Evolutionary conservation across 2,113 vertebrate genomes (phyloP).

Genomic region (Nibea albiflora): DNA sequence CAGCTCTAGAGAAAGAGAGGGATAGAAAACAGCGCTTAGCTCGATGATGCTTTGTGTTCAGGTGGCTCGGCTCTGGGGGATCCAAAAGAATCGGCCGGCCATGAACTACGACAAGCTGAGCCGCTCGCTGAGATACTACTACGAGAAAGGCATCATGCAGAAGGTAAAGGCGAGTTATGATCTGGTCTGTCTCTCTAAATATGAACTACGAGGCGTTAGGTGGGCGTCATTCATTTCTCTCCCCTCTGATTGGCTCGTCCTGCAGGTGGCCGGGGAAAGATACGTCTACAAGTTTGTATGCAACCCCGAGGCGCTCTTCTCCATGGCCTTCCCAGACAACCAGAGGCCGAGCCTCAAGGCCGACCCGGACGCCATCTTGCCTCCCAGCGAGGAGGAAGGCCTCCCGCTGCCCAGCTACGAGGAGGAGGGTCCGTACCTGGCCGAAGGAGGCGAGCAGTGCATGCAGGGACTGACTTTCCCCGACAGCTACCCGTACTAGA

Average conservation of each 20-base stretch:
- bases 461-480: conserved; percentile 84
- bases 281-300: conserved; percentile 98
- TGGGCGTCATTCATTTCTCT: no score
- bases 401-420: conserved; percentile 87
- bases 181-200: background rate
- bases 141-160: conserved; percentile 99
- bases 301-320: conserved; percentile 94
- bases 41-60: conserved; percentile 37
- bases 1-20: no score
- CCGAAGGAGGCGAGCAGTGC: conserved; percentile 87
- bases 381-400: conserved; percentile 82
- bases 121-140: conserved; percentile 96
- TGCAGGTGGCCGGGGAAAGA: conserved; percentile 93
- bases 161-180: conserved; percentile 84
- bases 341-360: conserved; percentile 92
- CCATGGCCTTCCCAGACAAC: conserved; percentile 95
- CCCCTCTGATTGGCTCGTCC: background rate
- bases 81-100: conserved; percentile 95
- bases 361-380: conserved; percentile 79
- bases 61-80: conserved; percentile 96
- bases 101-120: conserved; percentile 99
- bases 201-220: background rate
- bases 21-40: no score
- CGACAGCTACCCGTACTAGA: conserved; percentile 89
- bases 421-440: conserved; percentile 88